Evolutionary conservation across 2,113 vertebrate species (phyloP), one percentile per base, ranked within the genome.

Genomic region (Indicator indicator): DNA sequence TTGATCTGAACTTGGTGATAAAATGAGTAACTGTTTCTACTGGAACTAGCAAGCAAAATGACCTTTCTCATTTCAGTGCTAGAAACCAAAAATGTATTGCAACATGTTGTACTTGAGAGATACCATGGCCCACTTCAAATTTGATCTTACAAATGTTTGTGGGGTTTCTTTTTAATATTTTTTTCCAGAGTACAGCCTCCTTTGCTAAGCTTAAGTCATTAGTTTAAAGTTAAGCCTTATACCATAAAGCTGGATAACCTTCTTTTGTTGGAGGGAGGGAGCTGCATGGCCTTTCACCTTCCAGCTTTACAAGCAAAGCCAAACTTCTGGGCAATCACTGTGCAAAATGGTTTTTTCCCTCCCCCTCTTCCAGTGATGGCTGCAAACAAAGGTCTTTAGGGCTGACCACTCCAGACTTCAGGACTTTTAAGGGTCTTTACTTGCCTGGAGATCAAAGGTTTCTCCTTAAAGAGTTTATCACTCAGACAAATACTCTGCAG

Each of bases 401-500:
- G 88, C 75, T 91, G 88, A 30, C 80, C 94, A n/a, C 86, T 63
- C 80, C 90, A 90, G 82, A 90, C 95, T 93, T 78, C 95, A 88
- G 88, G 83, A 96, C 73, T 93, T 94, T 92, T 91, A 90, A 89
- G 82, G 83, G 67, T 94, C 93, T 94, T 97, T 96, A 96, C 91
- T 95, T 93, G 88, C 88, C 90, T 86, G 86, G 90, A 96, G 95
- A 97, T 96, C 96, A 97, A 97, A 97, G 95, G 96, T 95, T 95
- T 95, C 86, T 90, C 74, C 93, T 75, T 97, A 94, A 94, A 94
- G 91, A 90, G 86, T 97, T 96, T 96, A 97, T 96, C 94, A 92
- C 95, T 96, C 95, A 73, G 94, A 95, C 93, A 95, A 97, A 95
- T 93, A 95, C 93, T 90, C 94, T 78, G 78, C 93, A 95, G 96